Percentiles rank a stretch among this genome's conserved stretches.
Conservation (phyloP, 2,113 vertebrate genomes). For the Triplophysa rosa region DNA sequence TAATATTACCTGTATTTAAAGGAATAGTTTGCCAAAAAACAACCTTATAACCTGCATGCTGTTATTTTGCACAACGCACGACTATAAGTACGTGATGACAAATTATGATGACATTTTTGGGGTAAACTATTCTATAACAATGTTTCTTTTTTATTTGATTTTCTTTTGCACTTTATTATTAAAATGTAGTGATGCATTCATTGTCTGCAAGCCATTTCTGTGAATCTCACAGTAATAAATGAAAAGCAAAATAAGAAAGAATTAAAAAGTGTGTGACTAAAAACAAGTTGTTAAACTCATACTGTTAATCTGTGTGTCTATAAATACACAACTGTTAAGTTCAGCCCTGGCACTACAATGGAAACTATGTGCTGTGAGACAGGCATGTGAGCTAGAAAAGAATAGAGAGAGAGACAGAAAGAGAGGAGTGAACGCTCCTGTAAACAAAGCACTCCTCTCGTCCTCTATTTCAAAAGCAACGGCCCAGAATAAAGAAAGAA, state of each 20-base stretch:
- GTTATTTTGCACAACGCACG: no score
- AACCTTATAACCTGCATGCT: no score
- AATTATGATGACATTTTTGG: not conserved
- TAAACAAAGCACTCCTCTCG: not conserved
- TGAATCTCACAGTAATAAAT: not conserved
- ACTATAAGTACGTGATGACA: not conserved
- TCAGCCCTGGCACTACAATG: conserved; percentile 41
- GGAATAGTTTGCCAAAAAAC: no score
- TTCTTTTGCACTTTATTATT: not conserved
- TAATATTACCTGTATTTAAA: no score
- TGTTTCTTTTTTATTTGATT: not conserved
- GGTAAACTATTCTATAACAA: not conserved
- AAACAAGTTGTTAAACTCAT: not conserved
- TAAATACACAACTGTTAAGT: conserved; percentile 59
- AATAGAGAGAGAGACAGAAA: not conserved
- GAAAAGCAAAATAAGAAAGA: not conserved
- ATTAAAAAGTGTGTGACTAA: not conserved
- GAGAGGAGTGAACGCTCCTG: not conserved
- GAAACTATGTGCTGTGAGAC: conserved; percentile 45
- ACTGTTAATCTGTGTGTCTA: conserved; percentile 59
- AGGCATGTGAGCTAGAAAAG: not conserved
- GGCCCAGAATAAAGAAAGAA: not conserved
- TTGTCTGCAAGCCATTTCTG: not conserved
- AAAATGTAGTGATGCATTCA: not conserved
- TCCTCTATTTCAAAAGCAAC: not conserved